Base-by-base conservation (phyloP, 1,140 invertebrate genomes). In the Mamestra configurata region DNA sequence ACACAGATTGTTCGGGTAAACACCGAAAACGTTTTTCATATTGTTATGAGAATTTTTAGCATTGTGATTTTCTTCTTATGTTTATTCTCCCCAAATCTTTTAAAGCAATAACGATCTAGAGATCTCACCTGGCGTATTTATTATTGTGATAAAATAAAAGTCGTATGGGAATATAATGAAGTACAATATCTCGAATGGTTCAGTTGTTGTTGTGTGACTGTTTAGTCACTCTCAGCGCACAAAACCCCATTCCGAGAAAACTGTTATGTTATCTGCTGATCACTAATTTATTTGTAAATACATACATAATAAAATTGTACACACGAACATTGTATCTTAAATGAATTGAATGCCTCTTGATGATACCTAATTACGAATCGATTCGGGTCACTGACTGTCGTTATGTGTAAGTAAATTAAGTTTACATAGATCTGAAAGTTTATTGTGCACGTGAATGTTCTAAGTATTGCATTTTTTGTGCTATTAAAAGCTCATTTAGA, bases 1-100 rank as follows among this genome's bases (percentile, higher is more conserved):
- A 66, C 55, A 59, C 35, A 22, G 18, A 66, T 43, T 66, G 61
- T 35, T 35, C 18, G 20, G 11, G 43, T 70, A 46, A 70, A 70
- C 40, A 70, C 27, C 61, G 18, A 20, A 40, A 66, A 40, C 18
- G 18, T 22, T 66, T 66, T 20, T 66, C 27, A 20, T n/a, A 40
- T 66, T 64, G 35, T 64, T 40, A 20, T 20, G 31, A 37, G 27
- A 40, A 37, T 37, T 64, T 40, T 57, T 24, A 57, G 8, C 10
- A 24, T 57, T 49, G 43, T 49, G 43, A 15, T 15, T 24, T 57
- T 57, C 22, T 57, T 27, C 11, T 15, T 0, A 15, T n/a, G 13
- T 22, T 22, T 57, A 55, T 53, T 53, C 22, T 43, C 40, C 3
- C 40, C 11, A 13, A 0, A 43, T 43, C n/a, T 43, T 43, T 43